Percentiles rank a stretch among this genome's conserved stretches.
Conservation (phyloP, 1,140 invertebrate species). For the Elymnias hypermnestra region DNA sequence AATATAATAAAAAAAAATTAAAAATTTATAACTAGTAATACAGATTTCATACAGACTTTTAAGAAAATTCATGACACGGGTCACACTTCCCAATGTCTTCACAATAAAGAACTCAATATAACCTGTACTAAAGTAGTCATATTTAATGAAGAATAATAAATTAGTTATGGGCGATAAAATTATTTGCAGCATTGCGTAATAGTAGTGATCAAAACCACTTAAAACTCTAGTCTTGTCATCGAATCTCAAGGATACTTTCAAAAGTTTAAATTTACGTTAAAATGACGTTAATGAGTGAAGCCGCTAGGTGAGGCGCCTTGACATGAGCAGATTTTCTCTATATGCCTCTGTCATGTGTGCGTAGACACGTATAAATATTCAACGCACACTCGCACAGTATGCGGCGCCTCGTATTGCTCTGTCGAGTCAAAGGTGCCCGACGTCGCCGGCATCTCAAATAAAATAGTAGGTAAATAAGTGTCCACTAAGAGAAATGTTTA, state of each 20-base stretch:
- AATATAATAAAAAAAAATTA: no score
- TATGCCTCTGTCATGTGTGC: conserved; percentile 25
- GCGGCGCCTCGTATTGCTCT: conserved; percentile 35
- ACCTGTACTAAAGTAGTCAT: no score
- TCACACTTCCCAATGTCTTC: no score
- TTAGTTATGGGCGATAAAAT: no score
- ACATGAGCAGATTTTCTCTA: conserved; percentile 29
- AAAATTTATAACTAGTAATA: no score
- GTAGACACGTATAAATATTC: conserved; percentile 51
- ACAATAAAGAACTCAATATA: no score
- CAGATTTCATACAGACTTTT: no score
- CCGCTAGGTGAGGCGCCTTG: conserved; percentile 33
- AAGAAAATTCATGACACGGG: no score
- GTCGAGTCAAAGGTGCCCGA: conserved; percentile 57
- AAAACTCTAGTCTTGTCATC: conserved; percentile 40
- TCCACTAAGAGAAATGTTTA: neutral
- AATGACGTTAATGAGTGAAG: conserved; percentile 56
- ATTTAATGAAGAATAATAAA: no score
- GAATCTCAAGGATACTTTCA: conserved; percentile 50
- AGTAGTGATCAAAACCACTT: no score
- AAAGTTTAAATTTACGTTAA: conserved; percentile 63
- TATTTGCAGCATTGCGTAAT: no score
- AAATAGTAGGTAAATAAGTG: conserved; percentile 13
- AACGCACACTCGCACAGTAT: conserved; percentile 36
- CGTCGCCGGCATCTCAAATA: conserved; percentile 25